These are phyloP conservation scores for Sipha flava DNA, from an alignment of 1,140 invertebrate species.

Conservation along the genomic window DNA sequence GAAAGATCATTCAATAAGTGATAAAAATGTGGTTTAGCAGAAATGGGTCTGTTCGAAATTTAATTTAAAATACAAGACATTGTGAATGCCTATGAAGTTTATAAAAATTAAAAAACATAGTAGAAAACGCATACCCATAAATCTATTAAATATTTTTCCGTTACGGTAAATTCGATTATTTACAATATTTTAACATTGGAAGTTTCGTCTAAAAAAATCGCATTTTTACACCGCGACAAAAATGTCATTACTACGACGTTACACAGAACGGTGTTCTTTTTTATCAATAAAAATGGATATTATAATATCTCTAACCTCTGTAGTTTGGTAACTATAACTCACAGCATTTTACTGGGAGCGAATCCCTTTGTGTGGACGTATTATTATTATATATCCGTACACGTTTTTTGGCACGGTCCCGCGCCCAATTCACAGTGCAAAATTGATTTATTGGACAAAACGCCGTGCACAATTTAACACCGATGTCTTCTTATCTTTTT, in stretches of 20 bases:
- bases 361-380: conserved; percentile 13
- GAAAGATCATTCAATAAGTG: too few species aligned
- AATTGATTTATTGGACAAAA: conserved; percentile 42
- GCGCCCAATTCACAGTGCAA: conserved; percentile 43
- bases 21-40: too few species aligned
- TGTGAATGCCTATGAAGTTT: background rate
- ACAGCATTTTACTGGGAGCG: background rate
- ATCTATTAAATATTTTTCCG: background rate
- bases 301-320: background rate
- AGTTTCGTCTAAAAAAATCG: background rate
- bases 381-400: background rate
- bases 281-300: background rate
- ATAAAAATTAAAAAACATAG: background rate
- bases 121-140: too few species aligned
- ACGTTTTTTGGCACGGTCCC: conserved; percentile 35
- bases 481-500: conserved; percentile 37
- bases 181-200: background rate
- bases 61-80: too few species aligned
- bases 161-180: background rate
- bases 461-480: conserved; percentile 43
- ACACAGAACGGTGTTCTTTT: background rate
- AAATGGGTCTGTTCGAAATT: too few species aligned
- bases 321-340: background rate
- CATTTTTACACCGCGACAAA: background rate
- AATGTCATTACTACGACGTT: too few species aligned